These are phyloP conservation scores for Catostomus latipinnis DNA, from an alignment of 2,797 vertebrate species.

Conservation along the genomic window DNA sequence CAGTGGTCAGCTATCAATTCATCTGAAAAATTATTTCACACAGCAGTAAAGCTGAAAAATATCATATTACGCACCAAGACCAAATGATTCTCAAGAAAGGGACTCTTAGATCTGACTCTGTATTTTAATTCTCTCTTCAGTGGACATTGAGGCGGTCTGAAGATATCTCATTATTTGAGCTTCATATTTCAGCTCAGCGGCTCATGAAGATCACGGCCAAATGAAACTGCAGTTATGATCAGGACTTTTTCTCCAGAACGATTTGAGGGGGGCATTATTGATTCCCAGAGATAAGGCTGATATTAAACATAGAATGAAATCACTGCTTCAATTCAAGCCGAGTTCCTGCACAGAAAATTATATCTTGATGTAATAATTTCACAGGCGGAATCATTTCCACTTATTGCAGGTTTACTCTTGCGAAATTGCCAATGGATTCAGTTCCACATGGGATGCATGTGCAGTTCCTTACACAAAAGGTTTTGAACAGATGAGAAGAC, in stretches of 20 bases:
- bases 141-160: background rate
- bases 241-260: background rate
- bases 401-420: background rate
- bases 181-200: conserved; percentile 22
- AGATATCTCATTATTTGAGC: conserved; percentile 15
- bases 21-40: background rate
- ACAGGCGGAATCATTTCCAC: background rate
- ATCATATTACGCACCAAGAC: background rate
- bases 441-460: background rate
- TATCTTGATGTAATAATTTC: background rate
- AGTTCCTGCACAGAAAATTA: background rate
- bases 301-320: conserved; percentile 17
- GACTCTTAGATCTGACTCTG: background rate
- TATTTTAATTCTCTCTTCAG: conserved; percentile 3
- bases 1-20: background rate
- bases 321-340: background rate
- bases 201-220: conserved; percentile 6
- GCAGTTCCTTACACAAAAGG: too few relatives aligned
- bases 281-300: background rate
- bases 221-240: conserved; percentile 18
- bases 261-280: background rate
- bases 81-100: background rate
- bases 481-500: too few relatives aligned
- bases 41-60: background rate
- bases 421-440: conserved; percentile 2